Evolutionary conservation across 2,888 invertebrate genomes (phyloP), one percentile per base, ranked within the genome.

Genomic region (Melipona bicolor): DNA sequence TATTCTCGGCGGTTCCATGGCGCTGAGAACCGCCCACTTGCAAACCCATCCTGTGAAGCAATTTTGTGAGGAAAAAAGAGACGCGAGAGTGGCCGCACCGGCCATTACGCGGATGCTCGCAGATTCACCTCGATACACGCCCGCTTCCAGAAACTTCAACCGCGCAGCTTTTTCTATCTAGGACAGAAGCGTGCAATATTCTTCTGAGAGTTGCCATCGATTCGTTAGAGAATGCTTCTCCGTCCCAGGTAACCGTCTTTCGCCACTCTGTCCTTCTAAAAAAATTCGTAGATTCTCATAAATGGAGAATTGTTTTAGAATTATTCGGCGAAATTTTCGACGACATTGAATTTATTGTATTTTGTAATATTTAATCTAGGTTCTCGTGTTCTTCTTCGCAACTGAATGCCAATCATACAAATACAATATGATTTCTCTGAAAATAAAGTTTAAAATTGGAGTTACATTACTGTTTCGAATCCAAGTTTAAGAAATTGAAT

Each of bases 11-110:
- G 85, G 78, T 87, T 85, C 84, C 70, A 87, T 82, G 72, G 77
- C 85, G 80, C 84, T 70, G 84, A 84, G 89, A 83, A 85, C 83
- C 89, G 87, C 90, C 90, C 87, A 90, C 87, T 89, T 86, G 84
- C 87, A 84, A 43, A 78, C 81, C 83, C 85, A 81, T 87, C 73
- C 77, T 77, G 84, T 77, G 81, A 85, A 88, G 87, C 89, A 88
- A 90, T 89, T 87, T 87, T 87, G 43, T 81, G 76, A 70, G 80
- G 74, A 84, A 88, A 83, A 87, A 84, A 79, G 74, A 83, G 74
- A 79, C 36, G 43, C 69, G 70, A 78, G 77, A 71, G 64, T 81
- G 72, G 61, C 74, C 72, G 67, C 69, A 73, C 61, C 77, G 72
- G 75, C 72, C 82, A 77, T 74, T 81, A 62, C 67, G 76, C 73